Conservation (phyloP, 1,140 invertebrate species). For the Neomicropteryx cornuta region DNA sequence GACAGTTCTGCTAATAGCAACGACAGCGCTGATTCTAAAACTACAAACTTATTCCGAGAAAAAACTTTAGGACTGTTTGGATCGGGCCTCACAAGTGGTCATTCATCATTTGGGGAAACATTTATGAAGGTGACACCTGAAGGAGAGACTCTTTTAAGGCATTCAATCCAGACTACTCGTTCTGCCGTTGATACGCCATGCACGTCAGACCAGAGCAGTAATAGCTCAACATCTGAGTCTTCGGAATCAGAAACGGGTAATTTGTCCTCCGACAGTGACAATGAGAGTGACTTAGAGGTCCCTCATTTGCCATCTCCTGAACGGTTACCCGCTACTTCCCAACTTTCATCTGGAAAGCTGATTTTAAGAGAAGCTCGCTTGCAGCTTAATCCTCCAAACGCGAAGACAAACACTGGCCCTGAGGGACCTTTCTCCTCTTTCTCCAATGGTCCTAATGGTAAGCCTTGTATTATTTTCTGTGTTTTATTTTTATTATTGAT, state of each 20-base stretch:
- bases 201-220: conserved; percentile 22
- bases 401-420: conserved; percentile 33
- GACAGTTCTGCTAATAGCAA: conserved; percentile 15
- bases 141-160: conserved; percentile 8
- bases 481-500: conserved; percentile 3
- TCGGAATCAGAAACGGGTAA: conserved; percentile 41
- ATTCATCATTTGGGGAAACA: conserved; percentile 5
- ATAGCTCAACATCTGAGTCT: conserved; percentile 33
- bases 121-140: conserved; percentile 7
- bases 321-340: conserved; percentile 34
- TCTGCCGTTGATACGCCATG: conserved; percentile 13
- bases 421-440: conserved; percentile 56
- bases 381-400: conserved; percentile 46
- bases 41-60: no score
- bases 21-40: conserved; percentile 13
- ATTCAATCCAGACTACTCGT: conserved; percentile 9
- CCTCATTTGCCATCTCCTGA: no score
- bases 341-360: conserved; percentile 50
- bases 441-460: conserved; percentile 20
- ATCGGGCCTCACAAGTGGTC: conserved; percentile 7
- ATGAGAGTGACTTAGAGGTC: conserved; percentile 39
- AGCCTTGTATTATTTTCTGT: conserved; percentile 18
- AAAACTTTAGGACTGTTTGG: conserved; percentile 12
- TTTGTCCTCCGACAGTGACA: conserved; percentile 37
- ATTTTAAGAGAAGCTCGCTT: conserved; percentile 58